A percentile compares a stretch with the other conserved stretches of the same genome.
Evolutionary conservation across 37 sponge, comb jelly and placozoan species (phyloP).

Genomic region (Axinella damicornis): DNA sequence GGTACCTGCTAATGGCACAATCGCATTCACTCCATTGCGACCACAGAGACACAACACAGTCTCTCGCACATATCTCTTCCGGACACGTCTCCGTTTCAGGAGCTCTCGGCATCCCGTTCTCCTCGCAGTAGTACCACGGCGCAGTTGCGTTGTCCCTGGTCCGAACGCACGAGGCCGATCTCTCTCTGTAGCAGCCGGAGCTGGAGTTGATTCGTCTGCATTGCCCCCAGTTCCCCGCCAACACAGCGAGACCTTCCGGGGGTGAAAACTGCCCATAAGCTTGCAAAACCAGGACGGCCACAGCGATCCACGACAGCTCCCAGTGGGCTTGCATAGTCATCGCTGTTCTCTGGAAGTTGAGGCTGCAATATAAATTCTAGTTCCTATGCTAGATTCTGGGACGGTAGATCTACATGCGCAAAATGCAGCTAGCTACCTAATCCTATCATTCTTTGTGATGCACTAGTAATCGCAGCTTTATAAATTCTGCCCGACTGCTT

Average conservation of each 20-base stretch:
- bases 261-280: no score
- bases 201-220: constrained; percentile 28
- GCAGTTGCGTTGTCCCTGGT: constrained; percentile 18
- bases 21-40: constrained; percentile 37
- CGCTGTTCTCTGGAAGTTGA: no score
- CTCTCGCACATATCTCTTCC: constrained; percentile 11
- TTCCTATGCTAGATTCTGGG: no score
- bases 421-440: no score
- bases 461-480: no score
- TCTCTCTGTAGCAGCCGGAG: constrained; percentile 19
- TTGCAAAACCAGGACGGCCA: no score
- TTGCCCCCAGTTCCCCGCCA: not conserved
- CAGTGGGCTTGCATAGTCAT: no score
- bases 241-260: not conserved
- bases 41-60: constrained; percentile 54
- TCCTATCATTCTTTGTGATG: no score
- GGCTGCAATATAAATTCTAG: no score
- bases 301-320: no score
- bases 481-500: no score
- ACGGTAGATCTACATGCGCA: no score
- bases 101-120: not conserved
- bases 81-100: constrained; percentile 7
- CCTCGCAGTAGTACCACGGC: constrained; percentile 52
- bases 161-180: constrained; percentile 23
- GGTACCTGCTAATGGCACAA: not conserved